Evolutionary conservation across 2,888 invertebrate species (phyloP).

Genomic region (Agrilus cyanescens): DNA sequence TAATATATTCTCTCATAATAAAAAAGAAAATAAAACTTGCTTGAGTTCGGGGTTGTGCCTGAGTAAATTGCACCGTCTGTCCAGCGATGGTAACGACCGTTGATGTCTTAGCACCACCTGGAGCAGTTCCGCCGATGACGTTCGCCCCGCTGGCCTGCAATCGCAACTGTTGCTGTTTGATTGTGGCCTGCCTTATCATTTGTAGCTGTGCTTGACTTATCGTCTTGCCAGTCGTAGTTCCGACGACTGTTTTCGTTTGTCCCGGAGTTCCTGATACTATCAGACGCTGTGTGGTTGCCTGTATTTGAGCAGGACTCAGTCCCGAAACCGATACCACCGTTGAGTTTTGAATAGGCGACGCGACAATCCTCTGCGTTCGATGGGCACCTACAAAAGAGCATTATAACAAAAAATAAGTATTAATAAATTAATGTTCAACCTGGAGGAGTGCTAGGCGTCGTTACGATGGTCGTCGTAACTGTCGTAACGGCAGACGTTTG

Average conservation of each 20-base stretch:
- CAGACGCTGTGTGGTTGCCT: conserved; percentile 38
- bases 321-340: conserved; percentile 33
- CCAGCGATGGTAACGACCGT: conserved; percentile 28
- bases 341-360: conserved; percentile 30
- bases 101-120: conserved; percentile 28
- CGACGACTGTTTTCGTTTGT: conserved; percentile 28
- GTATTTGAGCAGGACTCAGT: conserved; percentile 30
- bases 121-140: conserved; percentile 14
- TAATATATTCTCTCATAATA: too few species aligned
- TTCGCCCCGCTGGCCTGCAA: conserved; percentile 20
- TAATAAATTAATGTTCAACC: conserved; percentile 19
- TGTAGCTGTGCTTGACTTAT: conserved; percentile 45
- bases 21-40: conserved; percentile 2
- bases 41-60: conserved; percentile 26
- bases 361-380: conserved; percentile 30
- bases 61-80: conserved; percentile 31
- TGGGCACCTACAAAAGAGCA: conserved; percentile 20
- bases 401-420: conserved; percentile 1
- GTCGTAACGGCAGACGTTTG: conserved; percentile 31
- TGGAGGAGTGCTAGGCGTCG: conserved; percentile 29
- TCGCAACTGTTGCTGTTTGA: conserved; percentile 31
- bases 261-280: conserved; percentile 29
- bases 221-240: conserved; percentile 37
- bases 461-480: conserved; percentile 32
- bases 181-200: conserved; percentile 45